Evolutionary conservation across 1,140 invertebrate species (phyloP), one percentile per base, ranked within the genome.

Genomic region (Grapholita molesta): DNA sequence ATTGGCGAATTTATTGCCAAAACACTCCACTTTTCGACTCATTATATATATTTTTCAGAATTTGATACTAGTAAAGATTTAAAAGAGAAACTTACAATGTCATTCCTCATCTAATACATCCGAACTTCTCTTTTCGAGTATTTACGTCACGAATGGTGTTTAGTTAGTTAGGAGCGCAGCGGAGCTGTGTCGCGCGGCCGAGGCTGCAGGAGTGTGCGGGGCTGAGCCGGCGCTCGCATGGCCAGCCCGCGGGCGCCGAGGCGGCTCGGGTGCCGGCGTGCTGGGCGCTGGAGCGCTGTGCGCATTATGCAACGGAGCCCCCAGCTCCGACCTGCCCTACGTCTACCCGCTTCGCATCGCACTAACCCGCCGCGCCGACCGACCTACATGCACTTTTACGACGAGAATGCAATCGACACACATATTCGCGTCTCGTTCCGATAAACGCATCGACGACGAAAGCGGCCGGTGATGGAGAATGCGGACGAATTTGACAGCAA

Each of bases 321-420:
- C 70, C 77, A 76, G 72, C 71, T 78, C 84, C 89, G 88, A 89
- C 90, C 89, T 92, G 88, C 90, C 89, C 85, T 84, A 91, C 90
- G 88, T 84, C 86, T 88, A 81, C 82, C 82, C 81, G 78, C 75
- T 78, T 78, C 83, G 88, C 83, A 79, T 79, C 81, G 84, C 82
- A 89, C 86, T 88, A 87, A 85, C 80, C 79, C 84, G 84, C 79
- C 85, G 80, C 75, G 76, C 77, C 78, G 83, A 85, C 89, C 89
- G 88, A 92, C 89, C 88, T 86, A 91, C 81, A 91, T 92, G 91
- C 90, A 92, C 90, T 92, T 90, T 89, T 91, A 84, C 88, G 83
- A 84, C 80, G 82, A 85, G 87, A 90, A 91, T 90, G 85, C 88
- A 87, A 89, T 88, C 87, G 88, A 90, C 88, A 90, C 86, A 91